Conservation (phyloP, 2,888 invertebrate species). For the Linhomoeus sp. region DNA sequence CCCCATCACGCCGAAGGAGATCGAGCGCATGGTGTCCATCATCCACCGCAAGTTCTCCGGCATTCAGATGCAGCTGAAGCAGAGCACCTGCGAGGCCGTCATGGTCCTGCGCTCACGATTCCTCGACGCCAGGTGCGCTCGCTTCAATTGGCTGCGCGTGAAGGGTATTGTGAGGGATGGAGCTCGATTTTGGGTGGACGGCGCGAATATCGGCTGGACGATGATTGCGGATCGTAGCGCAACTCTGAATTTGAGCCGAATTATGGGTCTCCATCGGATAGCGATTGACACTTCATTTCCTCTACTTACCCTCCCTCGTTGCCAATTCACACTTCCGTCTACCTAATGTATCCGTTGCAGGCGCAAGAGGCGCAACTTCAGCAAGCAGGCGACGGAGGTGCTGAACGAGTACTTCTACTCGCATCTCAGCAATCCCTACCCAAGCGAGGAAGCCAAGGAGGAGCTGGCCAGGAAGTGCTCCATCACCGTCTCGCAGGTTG, state of each 20-base stretch:
- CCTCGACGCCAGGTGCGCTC: conserved; percentile 45
- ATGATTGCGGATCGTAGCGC: too few species aligned
- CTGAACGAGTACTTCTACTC: conserved; percentile 99
- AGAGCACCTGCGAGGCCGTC: conserved; percentile 96
- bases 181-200: too few species aligned
- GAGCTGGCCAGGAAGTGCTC: conserved; percentile 96
- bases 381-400: conserved; percentile 97
- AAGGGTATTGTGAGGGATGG: too few species aligned
- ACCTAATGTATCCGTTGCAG: too few species aligned
- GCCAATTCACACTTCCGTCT: too few species aligned
- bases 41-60: conserved; percentile 67
- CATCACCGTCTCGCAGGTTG: conserved; percentile 83
- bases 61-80: conserved; percentile 63
- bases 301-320: too few species aligned
- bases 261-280: too few species aligned
- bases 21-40: conserved; percentile 95
- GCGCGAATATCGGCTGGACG: too few species aligned
- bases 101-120: conserved; percentile 79
- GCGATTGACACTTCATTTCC: too few species aligned
- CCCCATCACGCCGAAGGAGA: conserved; percentile 92
- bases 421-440: conserved; percentile 97
- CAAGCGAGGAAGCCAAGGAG: conserved; percentile 98
- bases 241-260: too few species aligned
- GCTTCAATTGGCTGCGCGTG: too few species aligned
- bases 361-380: conserved; percentile 85